Conservation (phyloP, 2,797 vertebrate species). For the Siniperca undulata region DNA sequence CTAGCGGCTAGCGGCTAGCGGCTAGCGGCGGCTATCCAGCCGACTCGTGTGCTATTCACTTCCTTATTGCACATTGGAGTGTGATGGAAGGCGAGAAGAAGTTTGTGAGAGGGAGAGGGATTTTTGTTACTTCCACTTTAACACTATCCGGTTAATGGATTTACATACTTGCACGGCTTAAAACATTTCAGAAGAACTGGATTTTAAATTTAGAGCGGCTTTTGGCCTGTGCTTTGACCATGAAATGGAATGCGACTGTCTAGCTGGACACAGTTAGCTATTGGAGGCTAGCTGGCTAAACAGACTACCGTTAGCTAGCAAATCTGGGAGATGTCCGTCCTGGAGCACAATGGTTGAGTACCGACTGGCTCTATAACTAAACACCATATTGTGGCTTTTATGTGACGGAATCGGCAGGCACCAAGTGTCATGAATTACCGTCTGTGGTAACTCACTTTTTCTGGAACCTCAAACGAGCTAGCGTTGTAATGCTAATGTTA, state of each 20-base stretch:
- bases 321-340: conserved; percentile 63
- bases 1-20: conserved; percentile 48
- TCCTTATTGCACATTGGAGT: conserved; percentile 83
- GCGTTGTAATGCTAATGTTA: conserved; percentile 68
- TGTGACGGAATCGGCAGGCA: conserved; percentile 21
- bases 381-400: conserved; percentile 22
- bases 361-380: conserved; percentile 40
- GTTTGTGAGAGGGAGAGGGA: conserved; percentile 68
- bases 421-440: conserved; percentile 54
- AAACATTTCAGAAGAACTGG: conserved; percentile 26
- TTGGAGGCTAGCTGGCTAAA: conserved; percentile 70
- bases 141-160: conserved; percentile 47
- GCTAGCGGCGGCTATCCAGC: conserved; percentile 53
- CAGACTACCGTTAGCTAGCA: conserved; percentile 70
- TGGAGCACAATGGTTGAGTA: conserved; percentile 64
- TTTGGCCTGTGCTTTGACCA: conserved; percentile 63
- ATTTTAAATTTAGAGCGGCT: conserved; percentile 33
- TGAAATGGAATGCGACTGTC: conserved; percentile 70
- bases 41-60: conserved; percentile 79
- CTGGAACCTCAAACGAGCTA: conserved; percentile 39
- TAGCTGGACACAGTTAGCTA: conserved; percentile 71
- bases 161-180: not conserved
- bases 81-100: conserved; percentile 81
- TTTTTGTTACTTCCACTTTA: conserved; percentile 32
- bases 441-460: conserved; percentile 35